Conservation (phyloP, 2,797 vertebrate species). For the Echiichthys vipera region DNA sequence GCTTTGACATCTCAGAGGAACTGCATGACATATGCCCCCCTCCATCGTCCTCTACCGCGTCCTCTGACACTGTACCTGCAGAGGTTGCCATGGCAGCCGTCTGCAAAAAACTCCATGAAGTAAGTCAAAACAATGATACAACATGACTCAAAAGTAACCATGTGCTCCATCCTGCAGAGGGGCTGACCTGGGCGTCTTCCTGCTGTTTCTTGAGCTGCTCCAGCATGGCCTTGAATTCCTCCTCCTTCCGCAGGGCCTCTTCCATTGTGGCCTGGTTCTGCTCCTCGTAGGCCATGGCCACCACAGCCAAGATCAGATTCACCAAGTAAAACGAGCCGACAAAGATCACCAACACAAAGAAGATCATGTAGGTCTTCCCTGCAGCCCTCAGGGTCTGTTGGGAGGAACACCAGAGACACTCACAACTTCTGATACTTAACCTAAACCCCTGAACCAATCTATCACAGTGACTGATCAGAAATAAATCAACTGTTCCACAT, state of each 20-base stretch:
- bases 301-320: slow-evolving; percentile 97
- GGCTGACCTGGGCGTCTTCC: slow-evolving; percentile 92
- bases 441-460: slow-evolving; percentile 1
- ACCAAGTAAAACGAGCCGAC: slow-evolving; percentile 99
- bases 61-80: slow-evolving; percentile 96
- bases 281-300: slow-evolving; percentile 99
- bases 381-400: slow-evolving; percentile 94
- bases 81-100: slow-evolving; percentile 96
- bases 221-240: slow-evolving; percentile 97
- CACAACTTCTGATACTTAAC: slow-evolving; percentile 28
- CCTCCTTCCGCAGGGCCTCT: slow-evolving; percentile 94
- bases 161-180: not conserved
- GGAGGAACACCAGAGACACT: slow-evolving; percentile 22
- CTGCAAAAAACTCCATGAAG: slow-evolving; percentile 65
- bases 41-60: slow-evolving; percentile 94
- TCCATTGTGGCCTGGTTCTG: slow-evolving; percentile 99
- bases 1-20: slow-evolving; percentile 97
- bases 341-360: slow-evolving; percentile 98
- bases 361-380: slow-evolving; percentile 99
- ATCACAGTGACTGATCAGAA: slow-evolving; percentile 51
- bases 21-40: slow-evolving; percentile 93
- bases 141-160: not conserved
- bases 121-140: not conserved
- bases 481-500: slow-evolving; percentile 24
- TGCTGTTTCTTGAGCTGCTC: slow-evolving; percentile 96